Evolutionary conservation across 2,888 invertebrate species (phyloP), one percentile per base, ranked within the genome.

Genomic region (Podotricha telesiphe): DNA sequence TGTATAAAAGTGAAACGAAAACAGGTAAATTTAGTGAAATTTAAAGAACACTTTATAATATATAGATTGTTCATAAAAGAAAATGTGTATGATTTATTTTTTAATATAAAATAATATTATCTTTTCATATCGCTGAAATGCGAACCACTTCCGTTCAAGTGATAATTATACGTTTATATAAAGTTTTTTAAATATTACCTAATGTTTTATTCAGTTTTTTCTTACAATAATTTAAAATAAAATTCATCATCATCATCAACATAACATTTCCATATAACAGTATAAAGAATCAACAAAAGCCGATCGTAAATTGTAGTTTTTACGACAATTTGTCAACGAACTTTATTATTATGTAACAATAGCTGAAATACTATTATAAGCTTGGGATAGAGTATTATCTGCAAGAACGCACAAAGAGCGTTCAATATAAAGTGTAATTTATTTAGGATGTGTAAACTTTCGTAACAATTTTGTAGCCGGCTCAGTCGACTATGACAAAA

Each of bases 291-390:
- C 53, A 67, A 67, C 65, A 71, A 71, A 66, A 58, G 64, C 20
- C 19, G 40, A 68, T 69, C 72, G 74, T 66, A 71, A 64, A 71
- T 70, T 67, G 68, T 70, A 63, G n/a, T 53, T 63, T 72, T 68
- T 61, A 70, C 48, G 62, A 69, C 19, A 50, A 67, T 71, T 71
- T 61, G 65, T 72, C 64, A 69, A 63, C 63, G 51, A 47, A 67
- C 37, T 64, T 66, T 56, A 68, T 64, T 68, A 62, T 56, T 40
- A 69, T 28, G 45, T 65, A 56, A 67, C 66, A 73, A 70, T 70
- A 59, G 45, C 20, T 17, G 15, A 50, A 64, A 68, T 61, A 65
- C 50, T 47, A 68, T 63, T 20, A 69, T 65, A 61, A 66, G 63
- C 70, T 70, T 62, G 45, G 66, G 20, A 34, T 58, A 48, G n/a